Evolutionary conservation across 1,140 invertebrate genomes (phyloP).

Genomic region (Hestina assimilis): DNA sequence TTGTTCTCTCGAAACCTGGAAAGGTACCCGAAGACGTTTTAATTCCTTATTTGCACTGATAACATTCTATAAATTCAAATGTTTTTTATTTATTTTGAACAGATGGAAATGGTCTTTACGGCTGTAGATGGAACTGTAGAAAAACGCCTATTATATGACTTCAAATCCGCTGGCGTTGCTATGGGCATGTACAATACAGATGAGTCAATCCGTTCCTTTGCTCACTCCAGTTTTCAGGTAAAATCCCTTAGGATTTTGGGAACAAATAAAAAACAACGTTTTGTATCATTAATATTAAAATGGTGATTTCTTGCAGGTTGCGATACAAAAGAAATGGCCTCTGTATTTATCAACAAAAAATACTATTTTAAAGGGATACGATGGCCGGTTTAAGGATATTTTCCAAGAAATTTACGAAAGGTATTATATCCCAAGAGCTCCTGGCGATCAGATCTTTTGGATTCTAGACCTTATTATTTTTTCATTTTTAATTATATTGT

Average conservation of each 20-base stretch:
- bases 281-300: background rate
- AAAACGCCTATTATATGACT: slow-evolving; percentile 83
- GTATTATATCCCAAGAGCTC: too few relatives aligned
- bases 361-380: slow-evolving; percentile 94
- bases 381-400: slow-evolving; percentile 96
- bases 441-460: too few relatives aligned
- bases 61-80: background rate
- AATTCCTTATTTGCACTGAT: background rate
- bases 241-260: too few relatives aligned
- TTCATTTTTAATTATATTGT: too few relatives aligned
- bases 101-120: slow-evolving; percentile 86
- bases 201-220: slow-evolving; percentile 90
- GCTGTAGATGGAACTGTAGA: slow-evolving; percentile 79
- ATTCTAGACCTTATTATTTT: too few relatives aligned
- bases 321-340: slow-evolving; percentile 89
- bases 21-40: slow-evolving; percentile 74
- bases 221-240: slow-evolving; percentile 89
- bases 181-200: slow-evolving; percentile 95
- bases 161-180: slow-evolving; percentile 87
- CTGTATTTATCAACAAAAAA: slow-evolving; percentile 95
- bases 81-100: slow-evolving; percentile 11
- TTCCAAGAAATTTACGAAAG: slow-evolving; percentile 93
- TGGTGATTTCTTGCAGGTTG: slow-evolving; percentile 74
- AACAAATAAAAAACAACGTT: background rate
- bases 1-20: slow-evolving; percentile 85